Base-by-base conservation (phyloP, 2,113 vertebrate genomes). In the Typhlomys cinereus region DNA sequence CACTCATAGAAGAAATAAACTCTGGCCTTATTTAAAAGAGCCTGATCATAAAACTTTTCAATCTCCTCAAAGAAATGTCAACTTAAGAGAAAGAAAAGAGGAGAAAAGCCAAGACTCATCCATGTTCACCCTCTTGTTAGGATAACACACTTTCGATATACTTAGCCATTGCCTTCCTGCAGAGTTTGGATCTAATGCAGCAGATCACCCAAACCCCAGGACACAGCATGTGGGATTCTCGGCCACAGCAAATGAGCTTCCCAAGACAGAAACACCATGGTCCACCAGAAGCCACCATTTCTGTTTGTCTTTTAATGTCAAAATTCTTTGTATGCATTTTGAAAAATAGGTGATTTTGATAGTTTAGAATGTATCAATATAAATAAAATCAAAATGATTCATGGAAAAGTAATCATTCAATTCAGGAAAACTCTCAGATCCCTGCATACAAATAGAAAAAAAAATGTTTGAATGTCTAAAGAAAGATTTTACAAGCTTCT, bases 321-420 rank as follows among this genome's bases (percentile, higher is more conserved):
- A 76, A 1, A 0, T 18, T 62, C 62, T 67, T 61, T n/a, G 12
- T 50, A 46, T 5, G 0, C 34, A 81, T 62, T 83, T 61, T 87
- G 66, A 94, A 78, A 85, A 46, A 5, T 75, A 41, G 54, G 48
- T 61, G 41, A 48, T 67, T 85, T 92, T 57, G 89, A 78, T 50
- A 88, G 67, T 75, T 75, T 34, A 76, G 54, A 73, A 57, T 34
- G 39, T 52, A 44, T 17, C 27, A 23, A 36, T 54, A 61, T 57
- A 84, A 79, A 88, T 67, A 62, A 78, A 92, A 85, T 85, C 67
- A 95, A 36, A 75, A 71, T 36, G 54, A 36, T 48, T 66, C 50
- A 69, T 67, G 34, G 20, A 54, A 41, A 90, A 61, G 41, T 36
- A 44, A 88, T 62, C 76, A 6, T 3, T 76, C 31, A 3, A 81